phyloP scores from a whole-genome alignment of 1,140 invertebrate genomes.

The Drosophila funebris region DNA sequence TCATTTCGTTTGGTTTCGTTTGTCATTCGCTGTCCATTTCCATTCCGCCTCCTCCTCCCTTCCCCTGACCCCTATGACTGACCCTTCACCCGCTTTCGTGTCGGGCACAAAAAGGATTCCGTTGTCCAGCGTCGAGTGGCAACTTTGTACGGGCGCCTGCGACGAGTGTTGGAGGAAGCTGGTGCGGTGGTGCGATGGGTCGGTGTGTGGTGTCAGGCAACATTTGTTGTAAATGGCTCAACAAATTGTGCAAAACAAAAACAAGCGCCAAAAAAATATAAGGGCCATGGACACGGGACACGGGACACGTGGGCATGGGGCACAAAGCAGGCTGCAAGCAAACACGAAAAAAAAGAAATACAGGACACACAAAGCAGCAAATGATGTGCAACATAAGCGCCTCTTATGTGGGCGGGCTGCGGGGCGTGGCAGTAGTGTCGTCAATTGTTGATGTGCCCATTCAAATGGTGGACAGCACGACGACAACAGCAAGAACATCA shows the following conservation, averaged over 20 bases:
- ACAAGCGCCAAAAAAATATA: conserved; percentile 31
- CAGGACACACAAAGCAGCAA: conserved; percentile 31
- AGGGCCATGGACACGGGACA: conserved; percentile 1
- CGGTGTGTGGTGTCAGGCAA: conserved; percentile 24
- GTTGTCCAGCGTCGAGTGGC: conserved; percentile 46
- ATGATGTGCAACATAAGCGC: conserved; percentile 49
- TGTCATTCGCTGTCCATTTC: conserved; percentile 48
- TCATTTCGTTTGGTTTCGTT: conserved; percentile 47
- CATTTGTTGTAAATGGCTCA: conserved; percentile 57
- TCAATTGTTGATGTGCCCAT: conserved; percentile 25
- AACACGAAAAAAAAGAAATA: neutral
- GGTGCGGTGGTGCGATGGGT: neutral
- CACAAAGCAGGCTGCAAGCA: neutral
- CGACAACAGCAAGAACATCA: neutral
- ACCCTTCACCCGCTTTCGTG: conserved; percentile 9
- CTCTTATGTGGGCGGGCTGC: conserved; percentile 28
- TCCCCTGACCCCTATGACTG: neutral
- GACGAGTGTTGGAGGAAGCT: neutral
- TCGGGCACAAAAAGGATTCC: conserved; percentile 53
- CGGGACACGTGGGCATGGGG: neutral
- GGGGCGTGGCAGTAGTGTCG: conserved; percentile 26
- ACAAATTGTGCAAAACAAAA: conserved; percentile 56
- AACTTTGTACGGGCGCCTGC: conserved; percentile 2
- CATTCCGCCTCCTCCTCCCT: neutral
- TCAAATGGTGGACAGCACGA: neutral